phyloP scores from a whole-genome alignment of 2,888 invertebrate species.

The Scaptomyza cyrtandrae region DNA sequence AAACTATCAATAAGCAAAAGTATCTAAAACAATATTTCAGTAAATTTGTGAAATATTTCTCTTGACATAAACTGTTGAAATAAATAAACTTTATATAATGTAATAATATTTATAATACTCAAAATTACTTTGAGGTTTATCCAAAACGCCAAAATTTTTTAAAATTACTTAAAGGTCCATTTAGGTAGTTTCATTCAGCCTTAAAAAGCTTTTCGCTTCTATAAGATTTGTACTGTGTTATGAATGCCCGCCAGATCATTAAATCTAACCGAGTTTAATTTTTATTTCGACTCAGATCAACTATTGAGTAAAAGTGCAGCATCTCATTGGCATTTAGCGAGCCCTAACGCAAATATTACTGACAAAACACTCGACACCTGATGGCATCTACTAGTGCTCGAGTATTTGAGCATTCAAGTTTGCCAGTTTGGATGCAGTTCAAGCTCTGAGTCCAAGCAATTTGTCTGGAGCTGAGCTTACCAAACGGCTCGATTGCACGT shows the following conservation, averaged over 20 bases:
- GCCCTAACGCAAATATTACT: constrained; percentile 82
- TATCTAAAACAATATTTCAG: too few species aligned
- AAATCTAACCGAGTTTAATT: constrained; percentile 33
- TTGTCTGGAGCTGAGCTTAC: constrained; percentile 64
- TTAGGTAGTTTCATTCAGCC: not conserved
- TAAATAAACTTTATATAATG: too few species aligned
- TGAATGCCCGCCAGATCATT: not conserved
- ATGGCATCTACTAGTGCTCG: constrained; percentile 53
- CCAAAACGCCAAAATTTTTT: too few species aligned
- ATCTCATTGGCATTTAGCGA: constrained; percentile 50
- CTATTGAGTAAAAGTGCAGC: constrained; percentile 22
- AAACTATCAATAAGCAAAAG: too few species aligned
- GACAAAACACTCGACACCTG: constrained; percentile 83
- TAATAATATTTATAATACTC: too few species aligned
- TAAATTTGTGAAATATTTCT: too few species aligned
- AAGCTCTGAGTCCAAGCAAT: constrained; percentile 48
- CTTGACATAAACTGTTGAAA: too few species aligned
- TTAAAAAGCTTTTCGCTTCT: not conserved
- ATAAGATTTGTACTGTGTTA: not conserved
- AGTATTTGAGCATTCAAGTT: constrained; percentile 21
- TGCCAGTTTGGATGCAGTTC: constrained; percentile 44
- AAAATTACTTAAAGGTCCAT: too few species aligned
- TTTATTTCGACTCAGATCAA: constrained; percentile 39
- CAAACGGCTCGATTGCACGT: constrained; percentile 72
- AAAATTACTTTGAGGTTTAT: too few species aligned